Percentiles rank a stretch among this genome's conserved stretches.
Evolutionary conservation across 1,140 invertebrate genomes (phyloP).

Genomic region (Zelostemma sp.): DNA sequence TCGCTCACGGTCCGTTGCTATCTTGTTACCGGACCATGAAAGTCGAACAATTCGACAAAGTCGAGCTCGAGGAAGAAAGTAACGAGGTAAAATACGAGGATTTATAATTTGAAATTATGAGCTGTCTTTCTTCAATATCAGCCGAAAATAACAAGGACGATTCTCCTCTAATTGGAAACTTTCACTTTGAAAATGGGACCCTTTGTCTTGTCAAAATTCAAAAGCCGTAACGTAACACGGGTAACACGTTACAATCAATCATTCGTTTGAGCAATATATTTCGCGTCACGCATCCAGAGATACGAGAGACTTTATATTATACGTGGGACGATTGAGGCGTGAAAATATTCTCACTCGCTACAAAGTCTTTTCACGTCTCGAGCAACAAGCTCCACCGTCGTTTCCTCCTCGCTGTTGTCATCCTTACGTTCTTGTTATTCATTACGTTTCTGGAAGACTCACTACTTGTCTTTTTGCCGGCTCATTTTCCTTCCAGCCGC

Average conservation of each 20-base stretch:
- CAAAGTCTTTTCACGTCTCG: slow-evolving; percentile 36
- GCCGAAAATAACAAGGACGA: too few relatives aligned
- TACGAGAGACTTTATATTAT: slow-evolving; percentile 34
- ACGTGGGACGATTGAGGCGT: slow-evolving; percentile 4
- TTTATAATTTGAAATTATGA: too few relatives aligned
- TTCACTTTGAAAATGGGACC: too few relatives aligned
- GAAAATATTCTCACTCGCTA: slow-evolving; percentile 39
- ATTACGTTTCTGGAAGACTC: slow-evolving; percentile 9
- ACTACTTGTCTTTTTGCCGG: slow-evolving; percentile 5
- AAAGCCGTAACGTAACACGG: too few relatives aligned
- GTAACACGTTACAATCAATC: too few relatives aligned
- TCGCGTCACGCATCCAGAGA: background rate
- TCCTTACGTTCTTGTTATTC: slow-evolving; percentile 24
- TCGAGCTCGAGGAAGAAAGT: background rate
- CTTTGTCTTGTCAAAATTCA: too few relatives aligned
- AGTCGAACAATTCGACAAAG: slow-evolving; percentile 4
- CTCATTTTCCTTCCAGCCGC: slow-evolving; percentile 17
- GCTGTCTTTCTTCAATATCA: too few relatives aligned
- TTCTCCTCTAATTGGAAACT: too few relatives aligned
- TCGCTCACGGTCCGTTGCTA: slow-evolving; percentile 54
- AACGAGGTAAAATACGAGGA: background rate
- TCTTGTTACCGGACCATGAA: slow-evolving; percentile 58
- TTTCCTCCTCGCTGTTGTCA: background rate
- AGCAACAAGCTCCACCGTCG: background rate
- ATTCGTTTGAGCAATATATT: background rate